Evolutionary conservation across 2,113 vertebrate genomes (phyloP).

Genomic region (Phocoena phocoena): DNA sequence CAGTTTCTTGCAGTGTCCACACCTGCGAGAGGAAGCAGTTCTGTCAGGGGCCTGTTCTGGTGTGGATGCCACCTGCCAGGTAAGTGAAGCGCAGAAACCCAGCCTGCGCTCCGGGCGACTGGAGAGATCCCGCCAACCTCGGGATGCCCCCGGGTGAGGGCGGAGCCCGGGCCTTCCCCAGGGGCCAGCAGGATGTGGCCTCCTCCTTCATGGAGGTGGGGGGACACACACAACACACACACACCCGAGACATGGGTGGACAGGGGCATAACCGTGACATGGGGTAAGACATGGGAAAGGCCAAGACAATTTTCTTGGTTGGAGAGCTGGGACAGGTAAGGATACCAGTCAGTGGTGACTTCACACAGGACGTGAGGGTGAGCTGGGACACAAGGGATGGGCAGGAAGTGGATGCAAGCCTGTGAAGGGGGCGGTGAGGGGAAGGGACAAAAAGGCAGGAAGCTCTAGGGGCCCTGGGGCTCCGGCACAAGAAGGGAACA

Average conservation of each 20-base stretch:
- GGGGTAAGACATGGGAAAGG: neutral
- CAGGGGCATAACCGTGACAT: fast-evolving
- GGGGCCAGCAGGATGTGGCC: neutral
- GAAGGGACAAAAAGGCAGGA: neutral
- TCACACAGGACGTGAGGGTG: neutral
- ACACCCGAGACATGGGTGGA: fast-evolving
- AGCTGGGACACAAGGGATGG: neutral
- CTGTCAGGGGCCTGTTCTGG: neutral
- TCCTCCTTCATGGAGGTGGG: too few relatives aligned
- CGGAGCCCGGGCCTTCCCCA: fast-evolving
- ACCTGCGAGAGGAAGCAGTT: conserved; percentile 84
- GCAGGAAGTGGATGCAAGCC: neutral
- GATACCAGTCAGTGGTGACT: neutral
- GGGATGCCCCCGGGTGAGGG: fast-evolving
- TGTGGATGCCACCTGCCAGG: neutral
- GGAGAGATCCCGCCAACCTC: neutral
- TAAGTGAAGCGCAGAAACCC: neutral
- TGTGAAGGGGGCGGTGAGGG: fast-evolving
- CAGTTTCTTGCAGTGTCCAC: conserved; percentile 96
- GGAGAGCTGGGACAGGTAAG: neutral
- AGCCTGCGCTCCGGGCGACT: neutral
- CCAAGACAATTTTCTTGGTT: neutral
- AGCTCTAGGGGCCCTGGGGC: neutral
- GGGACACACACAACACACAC: too few relatives aligned
- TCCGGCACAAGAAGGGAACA: neutral